Base-by-base conservation (phyloP, 2,888 invertebrate species). In the Anorthoa munda region DNA sequence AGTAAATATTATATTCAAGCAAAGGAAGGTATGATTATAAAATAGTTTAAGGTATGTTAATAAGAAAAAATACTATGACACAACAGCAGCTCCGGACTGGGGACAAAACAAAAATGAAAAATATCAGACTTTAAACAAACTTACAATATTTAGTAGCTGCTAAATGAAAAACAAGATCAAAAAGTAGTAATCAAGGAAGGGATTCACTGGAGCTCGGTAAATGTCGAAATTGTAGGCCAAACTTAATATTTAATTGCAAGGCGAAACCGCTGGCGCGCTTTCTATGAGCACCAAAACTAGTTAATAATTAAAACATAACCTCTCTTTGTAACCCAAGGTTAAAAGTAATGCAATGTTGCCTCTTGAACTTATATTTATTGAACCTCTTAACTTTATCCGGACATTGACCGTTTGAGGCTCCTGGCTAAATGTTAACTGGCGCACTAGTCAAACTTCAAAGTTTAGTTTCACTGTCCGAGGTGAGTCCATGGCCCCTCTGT, bases 231-330 rank as follows among this genome's bases (percentile, higher is more conserved):
- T 76, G 63, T 18, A 55, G 56, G 45, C 31, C 21, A 39, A 73
- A 72, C 39, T 72, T 65, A 75, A 83, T 86, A 78, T 75, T 78
- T 75, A 75, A 81, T 83, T 63, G 17, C n/a, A 73, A 63, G 51
- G 61, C 71, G 9, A 39, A 67, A 75, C 68, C 69, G 12, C 61
- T 51, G 15, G 51, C 17, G 17, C 39, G 46, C 51, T 50, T 46
- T 18, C 46, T 46, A 18, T 23, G 46, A 65, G 31, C 23, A 48
- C 48, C 63, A 56, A 72, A 70, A 72, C 66, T 66, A 60, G 31
- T n/a, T 72, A 7, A 58, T 79, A 70, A 82, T 82, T 75, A 79
- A 79, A 82, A 74, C 66, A 55, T 50, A 45, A 51, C 18, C 31
- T 50, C 39, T 21, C 9, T 39, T 7, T 31, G 31, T 31, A 18